These are phyloP conservation scores for Neodiprion virginianus DNA, from an alignment of 1,140 invertebrate species.

Conservation along the genomic window DNA sequence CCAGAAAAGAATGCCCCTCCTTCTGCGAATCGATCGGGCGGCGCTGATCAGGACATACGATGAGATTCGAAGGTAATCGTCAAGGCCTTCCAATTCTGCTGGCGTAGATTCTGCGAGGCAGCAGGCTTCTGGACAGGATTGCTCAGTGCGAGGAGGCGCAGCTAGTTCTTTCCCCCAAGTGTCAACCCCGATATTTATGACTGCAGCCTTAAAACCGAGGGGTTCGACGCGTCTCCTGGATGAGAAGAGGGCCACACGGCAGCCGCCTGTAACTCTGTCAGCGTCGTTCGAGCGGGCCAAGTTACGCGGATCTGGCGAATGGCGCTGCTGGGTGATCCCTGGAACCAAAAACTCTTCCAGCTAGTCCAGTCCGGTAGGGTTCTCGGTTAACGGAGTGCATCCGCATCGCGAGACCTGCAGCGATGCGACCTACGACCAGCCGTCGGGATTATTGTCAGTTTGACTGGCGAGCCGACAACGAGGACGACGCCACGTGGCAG, in stretches of 20 bases:
- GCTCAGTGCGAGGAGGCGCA: background rate
- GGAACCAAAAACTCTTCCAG: too few relatives aligned
- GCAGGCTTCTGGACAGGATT: background rate
- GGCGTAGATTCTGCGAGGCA: background rate
- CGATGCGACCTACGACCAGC: slow-evolving; percentile 31
- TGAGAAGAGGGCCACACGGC: slow-evolving; percentile 29
- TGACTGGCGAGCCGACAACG: slow-evolving; percentile 24
- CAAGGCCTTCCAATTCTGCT: too few relatives aligned
- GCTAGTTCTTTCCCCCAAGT: slow-evolving; percentile 31
- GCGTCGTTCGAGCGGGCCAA: slow-evolving; percentile 32
- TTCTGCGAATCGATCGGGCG: too few relatives aligned
- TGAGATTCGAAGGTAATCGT: too few relatives aligned
- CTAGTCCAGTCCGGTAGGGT: too few relatives aligned
- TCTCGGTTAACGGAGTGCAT: too few relatives aligned
- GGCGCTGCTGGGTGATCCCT: too few relatives aligned
- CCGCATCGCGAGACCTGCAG: slow-evolving; percentile 10
- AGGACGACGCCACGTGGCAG: background rate
- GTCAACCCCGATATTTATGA: slow-evolving; percentile 58
- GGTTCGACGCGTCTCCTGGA: slow-evolving; percentile 43
- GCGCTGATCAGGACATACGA: too few relatives aligned
- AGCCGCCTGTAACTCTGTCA: slow-evolving; percentile 45
- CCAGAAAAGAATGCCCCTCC: too few relatives aligned
- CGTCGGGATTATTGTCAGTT: slow-evolving; percentile 36
- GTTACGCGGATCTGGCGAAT: too few relatives aligned
- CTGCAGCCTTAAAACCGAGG: slow-evolving; percentile 46